These are phyloP conservation scores for Tillus elongatus DNA, from an alignment of 2,888 invertebrate genomes.

Conservation along the genomic window DNA sequence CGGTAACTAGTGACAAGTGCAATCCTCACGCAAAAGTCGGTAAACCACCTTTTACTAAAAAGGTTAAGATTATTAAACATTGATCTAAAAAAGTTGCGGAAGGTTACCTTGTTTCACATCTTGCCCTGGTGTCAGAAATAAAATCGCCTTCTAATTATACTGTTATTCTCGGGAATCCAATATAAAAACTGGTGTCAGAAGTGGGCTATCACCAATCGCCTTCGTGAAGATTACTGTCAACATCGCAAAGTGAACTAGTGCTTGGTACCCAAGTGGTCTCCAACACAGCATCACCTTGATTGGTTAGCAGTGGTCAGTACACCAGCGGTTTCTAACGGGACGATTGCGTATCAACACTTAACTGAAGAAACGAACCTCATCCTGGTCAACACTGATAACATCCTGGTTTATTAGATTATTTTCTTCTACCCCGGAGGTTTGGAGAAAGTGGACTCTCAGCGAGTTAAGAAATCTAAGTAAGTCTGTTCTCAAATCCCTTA, in stretches of 20 bases:
- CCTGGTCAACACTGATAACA: no score
- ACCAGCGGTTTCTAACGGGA: no score
- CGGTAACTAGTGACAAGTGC: no score
- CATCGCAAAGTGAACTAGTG: not conserved
- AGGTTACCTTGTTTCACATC: not conserved
- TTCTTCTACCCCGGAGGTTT: not conserved
- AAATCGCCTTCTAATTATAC: no score
- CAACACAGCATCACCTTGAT: no score
- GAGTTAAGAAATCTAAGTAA: not conserved
- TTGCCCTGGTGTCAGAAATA: not conserved
- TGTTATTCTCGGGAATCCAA: not conserved
- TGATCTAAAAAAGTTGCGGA: not conserved
- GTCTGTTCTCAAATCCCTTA: not conserved
- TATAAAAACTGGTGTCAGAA: conserved; percentile 3
- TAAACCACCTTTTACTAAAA: no score
- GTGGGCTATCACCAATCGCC: conserved; percentile 1
- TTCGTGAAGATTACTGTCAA: not conserved
- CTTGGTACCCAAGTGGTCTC: not conserved
- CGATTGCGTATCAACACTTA: no score
- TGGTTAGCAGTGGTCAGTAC: no score
- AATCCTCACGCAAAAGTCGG: no score
- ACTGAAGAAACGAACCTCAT: not conserved
- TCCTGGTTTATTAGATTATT: no score
- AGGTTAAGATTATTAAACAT: no score
- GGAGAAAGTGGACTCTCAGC: conserved; percentile 3